Base-by-base conservation (phyloP, 1,140 invertebrate species). In the Microplitis mediator region DNA sequence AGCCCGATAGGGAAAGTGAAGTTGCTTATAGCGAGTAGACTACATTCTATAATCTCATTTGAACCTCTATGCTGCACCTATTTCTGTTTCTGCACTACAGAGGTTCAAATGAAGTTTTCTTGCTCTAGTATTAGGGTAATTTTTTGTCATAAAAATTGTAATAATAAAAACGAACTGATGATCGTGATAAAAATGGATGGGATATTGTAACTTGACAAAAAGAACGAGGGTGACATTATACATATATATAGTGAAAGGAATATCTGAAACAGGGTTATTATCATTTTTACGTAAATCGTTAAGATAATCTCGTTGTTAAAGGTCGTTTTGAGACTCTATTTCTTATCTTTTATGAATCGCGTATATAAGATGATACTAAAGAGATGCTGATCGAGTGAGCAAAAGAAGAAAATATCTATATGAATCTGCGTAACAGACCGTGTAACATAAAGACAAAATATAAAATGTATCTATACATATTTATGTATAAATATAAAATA, bases 301-400 rank as follows among this genome's bases (percentile, higher is more conserved):
- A 39, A 5, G 61, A 71, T 71, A 71, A 71, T 71, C 50, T 64
- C 13, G 34, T 51, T 61, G 68, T 70, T 34, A 70, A n/a, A 35
- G 54, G 31, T 4, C 56, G 56, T 45, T 60, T 71, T n/a, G 63
- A 62, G 31, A 71, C 52, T 67, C 51, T 67, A 54, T 54, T 52
- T 45, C 11, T 45, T 45, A 45, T 45, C 39, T 45, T 45, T 45
- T 2, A 45, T 45, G 39, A 45, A 45, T 45, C 8, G 8, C 11
- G 6, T n/a, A 58, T 51, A 11, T 11, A 60, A 13, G 4, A 56
- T 52, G n/a, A 45, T 23, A 31, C 13, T 9, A 32, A 39, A 11
- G n/a, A 71, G 31, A 14, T 14, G 36, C n/a, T 70, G 68, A 63
- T 51, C 14, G 35, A 63, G 52, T 34, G n/a, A 61, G 51, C 11